Base-by-base conservation (phyloP, 2,888 invertebrate species). In the Yponomeuta malinellus region DNA sequence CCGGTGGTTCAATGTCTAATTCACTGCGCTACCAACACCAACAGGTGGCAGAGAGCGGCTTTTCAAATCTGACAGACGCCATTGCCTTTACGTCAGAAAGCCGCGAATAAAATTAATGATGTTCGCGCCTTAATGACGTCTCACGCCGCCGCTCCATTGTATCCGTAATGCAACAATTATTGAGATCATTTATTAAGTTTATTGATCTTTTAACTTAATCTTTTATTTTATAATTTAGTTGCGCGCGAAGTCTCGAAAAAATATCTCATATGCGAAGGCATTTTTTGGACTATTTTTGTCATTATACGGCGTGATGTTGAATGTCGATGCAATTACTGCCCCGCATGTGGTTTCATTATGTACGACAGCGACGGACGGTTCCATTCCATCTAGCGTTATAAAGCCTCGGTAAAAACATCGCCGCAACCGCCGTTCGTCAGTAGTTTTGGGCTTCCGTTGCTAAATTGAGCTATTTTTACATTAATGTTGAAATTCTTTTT, bases 141-240 rank as follows among this genome's bases (percentile, higher is more conserved):
- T 88, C 89, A 88, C 91, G 89, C 90, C 86, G 91, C 91, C 90
- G 90, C 89, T 87, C 91, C 90, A 92, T 92, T 92, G 92, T 92
- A 86, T 84, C 88, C 88, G 90, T 92, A 92, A 91, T 92, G 90
- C 90, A 92, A 92, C 92, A 91, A 92, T 91, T 92, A 92, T 91
- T 92, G 89, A 92, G 92, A 92, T 91, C 91, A 92, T 92, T 92
- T 92, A 91, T 92, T 91, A 92, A 91, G 91, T 92, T 92, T 92
- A 92, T 92, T 92, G 92, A 91, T 92, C 91, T 91, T 91, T 92
- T 91, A 91, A 90, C 85, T 91, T 91, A 91, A 92, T 92, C 92
- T 92, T 92, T 92, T 92, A 91, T 92, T 91, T 92, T 89, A 91
- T 92, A 91, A 92, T 92, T 92, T 91, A 89, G 89, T 86, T 91